Evolutionary conservation across 2,113 vertebrate genomes (phyloP), one percentile per base, ranked within the genome.

Genomic region (Cavia aperea): DNA sequence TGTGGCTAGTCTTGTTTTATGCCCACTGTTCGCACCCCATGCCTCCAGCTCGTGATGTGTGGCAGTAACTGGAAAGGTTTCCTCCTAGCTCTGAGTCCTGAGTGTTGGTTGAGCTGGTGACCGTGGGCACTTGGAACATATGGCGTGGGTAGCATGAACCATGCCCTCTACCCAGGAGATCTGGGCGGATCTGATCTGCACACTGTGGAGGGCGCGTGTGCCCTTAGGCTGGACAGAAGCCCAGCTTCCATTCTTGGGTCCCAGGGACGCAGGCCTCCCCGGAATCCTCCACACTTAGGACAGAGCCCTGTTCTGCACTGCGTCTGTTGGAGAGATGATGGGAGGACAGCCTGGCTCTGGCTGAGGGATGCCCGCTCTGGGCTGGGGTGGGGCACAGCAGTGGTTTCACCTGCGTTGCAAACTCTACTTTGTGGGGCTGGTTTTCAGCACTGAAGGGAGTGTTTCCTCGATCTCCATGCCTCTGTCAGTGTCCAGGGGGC

Each of bases 41-140:
- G 73, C 73, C 73, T 77, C 7, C 24, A 5, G 72, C 51, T 29
- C 23, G 23, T 46, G 24, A 26, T 14, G 21, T 24, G 39, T 58
- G 31, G 49, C 54, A 10, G 58, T 49, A 24, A n/a, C 2, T 14
- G 33, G 4, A 51, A 56, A 68, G 18, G 1, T 68, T 66, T 63
- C 24, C 13, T 86, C 12, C 1, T 0, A 3, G 1, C 10, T 15
- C 3, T 1, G 4, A 19, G 14, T n/a, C 43, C 73, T 2, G 0
- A 3, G 66, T 49, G 11, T 68, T 26, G 26, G 0, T 31, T 21
- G 54, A 83, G 9, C 7, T 21, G 18, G 10, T 5, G 33, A 10
- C 7, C 13, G 0, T 26, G 21, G 66, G 43, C 54, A 2, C 46
- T 31, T 16, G 77, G 51, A 26, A 12, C 4, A 7, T 56, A 4